Evolutionary conservation across 1,140 invertebrate species (phyloP), one percentile per base, ranked within the genome.

Genomic region (Rhysida immarginata): DNA sequence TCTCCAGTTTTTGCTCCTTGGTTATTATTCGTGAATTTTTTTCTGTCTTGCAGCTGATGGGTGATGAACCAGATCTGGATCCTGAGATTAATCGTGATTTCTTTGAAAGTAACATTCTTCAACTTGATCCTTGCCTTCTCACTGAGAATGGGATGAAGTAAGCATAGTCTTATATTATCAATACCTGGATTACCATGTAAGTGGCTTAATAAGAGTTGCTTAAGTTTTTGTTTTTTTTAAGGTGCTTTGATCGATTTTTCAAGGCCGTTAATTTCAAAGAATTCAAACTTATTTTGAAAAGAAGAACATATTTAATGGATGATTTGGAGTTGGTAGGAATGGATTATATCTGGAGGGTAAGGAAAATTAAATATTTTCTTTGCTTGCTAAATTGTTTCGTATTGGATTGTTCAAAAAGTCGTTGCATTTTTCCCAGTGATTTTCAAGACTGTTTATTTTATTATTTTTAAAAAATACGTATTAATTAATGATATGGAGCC

Each of bases 201-300:
- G n/a, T n/a, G n/a, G n/a, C n/a, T n/a, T n/a, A n/a, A n/a, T n/a
- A n/a, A n/a, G n/a, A n/a, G n/a, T n/a, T n/a, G n/a, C n/a, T n/a
- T n/a, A 41, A 11, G 8, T 51, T 16, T 51, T 51, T 21, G 23
- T 51, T 26, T 8, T 60, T 60, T 67, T 75, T 64, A 60, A 80
- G 78, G 63, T 86, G 87, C 74, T 91, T 87, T 71, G 85, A 90
- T 67, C 78, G 90, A 65, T 98, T 98, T 75, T 97, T 97, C 69
- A 94, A 95, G 75, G 86, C 88, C 60, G 93, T 97, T 3, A 98
- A 98, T 75, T 81, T 82, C 49, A 95, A 95, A 74, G 89, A 95
- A 73, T 87, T 85, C 59, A 96, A 96, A 73, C 72, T 97, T 24
- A 84, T 90, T 68, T 71, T 83, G 48, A 94, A 92, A 69, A 76